Evolutionary conservation across 1,140 invertebrate species (phyloP).

Genomic region (Steinernema feltiae): DNA sequence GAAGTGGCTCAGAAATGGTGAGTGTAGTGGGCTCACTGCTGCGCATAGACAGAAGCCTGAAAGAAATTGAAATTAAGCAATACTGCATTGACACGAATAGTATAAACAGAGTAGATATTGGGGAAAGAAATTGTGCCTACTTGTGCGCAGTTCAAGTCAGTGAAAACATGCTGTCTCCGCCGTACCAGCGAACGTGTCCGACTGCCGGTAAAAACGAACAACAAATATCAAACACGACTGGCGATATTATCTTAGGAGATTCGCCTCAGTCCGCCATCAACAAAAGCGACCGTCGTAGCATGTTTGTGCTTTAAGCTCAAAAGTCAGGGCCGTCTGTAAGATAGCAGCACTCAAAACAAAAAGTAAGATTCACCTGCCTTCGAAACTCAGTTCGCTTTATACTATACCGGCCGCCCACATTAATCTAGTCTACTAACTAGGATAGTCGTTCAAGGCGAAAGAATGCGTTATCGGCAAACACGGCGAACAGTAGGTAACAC

Average conservation of each 20-base stretch:
- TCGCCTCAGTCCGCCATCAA: background rate
- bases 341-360: too few species aligned
- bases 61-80: too few species aligned
- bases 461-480: too few species aligned
- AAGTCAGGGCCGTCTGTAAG: too few species aligned
- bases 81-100: background rate
- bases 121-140: background rate
- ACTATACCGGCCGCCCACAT: too few species aligned
- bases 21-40: background rate
- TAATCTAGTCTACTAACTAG: too few species aligned
- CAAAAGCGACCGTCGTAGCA: too few species aligned
- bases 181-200: background rate
- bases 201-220: background rate
- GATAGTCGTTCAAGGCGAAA: too few species aligned
- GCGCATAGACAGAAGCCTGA: constrained; percentile 13
- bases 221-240: constrained; percentile 6
- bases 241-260: background rate
- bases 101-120: background rate
- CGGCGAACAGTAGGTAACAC: too few species aligned
- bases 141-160: background rate
- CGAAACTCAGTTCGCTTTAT: too few species aligned
- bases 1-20: background rate
- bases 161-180: background rate
- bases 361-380: too few species aligned
- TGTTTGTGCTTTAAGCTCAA: too few species aligned